These are phyloP conservation scores for Tiliacea citrago DNA, from an alignment of 2,888 invertebrate genomes.

Conservation along the genomic window DNA sequence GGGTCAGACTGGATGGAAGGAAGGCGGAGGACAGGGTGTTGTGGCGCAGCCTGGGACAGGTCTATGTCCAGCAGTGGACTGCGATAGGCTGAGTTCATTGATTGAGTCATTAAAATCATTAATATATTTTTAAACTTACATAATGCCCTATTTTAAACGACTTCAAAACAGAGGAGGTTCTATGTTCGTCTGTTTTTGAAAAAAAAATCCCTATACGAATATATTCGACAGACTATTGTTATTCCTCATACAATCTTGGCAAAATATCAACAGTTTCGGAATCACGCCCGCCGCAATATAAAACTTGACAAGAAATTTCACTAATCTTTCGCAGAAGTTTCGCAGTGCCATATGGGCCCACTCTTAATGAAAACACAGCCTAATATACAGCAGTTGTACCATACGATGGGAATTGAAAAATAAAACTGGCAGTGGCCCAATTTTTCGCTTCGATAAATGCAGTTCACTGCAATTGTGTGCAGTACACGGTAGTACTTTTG, in stretches of 20 bases:
- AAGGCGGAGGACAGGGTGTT: no score
- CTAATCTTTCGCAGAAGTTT: conserved; percentile 60
- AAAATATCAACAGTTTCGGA: conserved; percentile 41
- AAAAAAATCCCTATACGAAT: no score
- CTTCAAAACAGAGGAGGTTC: no score
- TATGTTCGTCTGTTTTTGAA: no score
- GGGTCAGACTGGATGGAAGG: no score
- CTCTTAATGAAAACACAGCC: conserved; percentile 64
- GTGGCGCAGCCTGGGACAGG: no score
- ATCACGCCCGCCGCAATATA: conserved; percentile 42
- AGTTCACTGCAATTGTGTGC: conserved; percentile 80
- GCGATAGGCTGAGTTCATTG: no score
- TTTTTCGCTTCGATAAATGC: conserved; percentile 85
- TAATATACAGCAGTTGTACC: conserved; percentile 63
- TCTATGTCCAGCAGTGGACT: no score
- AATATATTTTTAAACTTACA: no score
- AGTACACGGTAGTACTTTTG: conserved; percentile 68
- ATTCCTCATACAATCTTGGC: conserved; percentile 42
- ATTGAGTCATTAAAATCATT: no score
- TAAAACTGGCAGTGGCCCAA: conserved; percentile 86
- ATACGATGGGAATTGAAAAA: conserved; percentile 80
- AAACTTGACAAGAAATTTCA: conserved; percentile 58
- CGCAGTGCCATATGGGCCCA: conserved; percentile 59
- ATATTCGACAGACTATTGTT: conserved; percentile 3
- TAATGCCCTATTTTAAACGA: no score